phyloP scores from a whole-genome alignment of 1,140 invertebrate genomes.

The Battus philenor region DNA sequence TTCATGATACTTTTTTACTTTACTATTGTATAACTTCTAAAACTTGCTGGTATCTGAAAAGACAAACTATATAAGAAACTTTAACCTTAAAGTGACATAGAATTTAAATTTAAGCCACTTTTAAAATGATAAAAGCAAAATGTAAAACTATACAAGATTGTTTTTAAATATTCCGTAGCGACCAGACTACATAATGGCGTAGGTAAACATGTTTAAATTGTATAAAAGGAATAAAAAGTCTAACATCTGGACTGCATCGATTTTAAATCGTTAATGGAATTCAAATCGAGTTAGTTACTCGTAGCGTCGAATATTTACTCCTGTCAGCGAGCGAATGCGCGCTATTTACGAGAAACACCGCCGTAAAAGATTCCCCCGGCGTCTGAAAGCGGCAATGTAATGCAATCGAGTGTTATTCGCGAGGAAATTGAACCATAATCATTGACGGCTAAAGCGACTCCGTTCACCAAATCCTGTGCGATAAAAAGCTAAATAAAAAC shows the following conservation, averaged over 20 bases:
- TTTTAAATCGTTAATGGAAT: constrained; percentile 13
- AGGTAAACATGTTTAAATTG: no score
- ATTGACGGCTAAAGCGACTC: constrained; percentile 32
- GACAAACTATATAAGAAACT: no score
- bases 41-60: no score
- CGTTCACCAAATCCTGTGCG: constrained; percentile 27
- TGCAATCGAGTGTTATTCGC: constrained; percentile 19
- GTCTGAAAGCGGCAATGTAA: constrained; percentile 6
- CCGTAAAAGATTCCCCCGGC: constrained; percentile 7
- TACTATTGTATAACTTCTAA: no score
- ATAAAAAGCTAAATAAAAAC: constrained; percentile 50
- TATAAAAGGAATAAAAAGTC: no score
- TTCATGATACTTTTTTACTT: no score
- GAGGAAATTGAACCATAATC: constrained; percentile 57
- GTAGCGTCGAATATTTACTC: constrained; percentile 6
- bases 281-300: constrained; percentile 12
- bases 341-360: constrained; percentile 10
- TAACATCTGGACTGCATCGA: constrained; percentile 1
- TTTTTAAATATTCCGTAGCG: no score
- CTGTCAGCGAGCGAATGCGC: constrained; percentile 9
- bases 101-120: no score
- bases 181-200: no score
- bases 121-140: no score
- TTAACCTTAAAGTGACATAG: no score
- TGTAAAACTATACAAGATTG: no score